These are phyloP conservation scores for Kradibia gibbosae DNA, from an alignment of 1,140 invertebrate genomes.

Conservation along the genomic window DNA sequence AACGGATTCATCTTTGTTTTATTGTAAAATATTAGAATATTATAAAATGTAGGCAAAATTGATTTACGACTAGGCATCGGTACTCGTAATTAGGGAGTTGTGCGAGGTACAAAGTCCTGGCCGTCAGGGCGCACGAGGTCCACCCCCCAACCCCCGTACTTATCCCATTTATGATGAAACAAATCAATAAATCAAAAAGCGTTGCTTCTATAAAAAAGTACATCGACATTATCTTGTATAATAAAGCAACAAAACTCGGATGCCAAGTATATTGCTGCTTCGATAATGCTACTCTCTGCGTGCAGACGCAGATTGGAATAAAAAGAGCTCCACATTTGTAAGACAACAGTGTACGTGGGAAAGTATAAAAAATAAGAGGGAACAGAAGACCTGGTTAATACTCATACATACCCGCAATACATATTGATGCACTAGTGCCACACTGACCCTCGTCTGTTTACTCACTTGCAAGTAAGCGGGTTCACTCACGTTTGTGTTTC, in stretches of 20 bases:
- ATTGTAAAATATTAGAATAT: conserved; percentile 30
- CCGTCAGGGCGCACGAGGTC: conserved; percentile 72
- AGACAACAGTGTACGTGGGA: neutral
- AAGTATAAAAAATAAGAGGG: neutral
- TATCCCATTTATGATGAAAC: conserved; percentile 58
- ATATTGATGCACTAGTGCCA: too few species aligned
- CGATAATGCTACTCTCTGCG: conserved; percentile 36
- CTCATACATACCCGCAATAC: too few species aligned
- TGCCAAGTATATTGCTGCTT: conserved; percentile 46
- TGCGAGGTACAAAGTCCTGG: conserved; percentile 74
- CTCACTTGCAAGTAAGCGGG: too few species aligned
- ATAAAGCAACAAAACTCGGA: conserved; percentile 50
- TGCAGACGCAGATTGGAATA: conserved; percentile 21
- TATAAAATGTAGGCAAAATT: neutral
- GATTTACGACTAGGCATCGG: conserved; percentile 68
- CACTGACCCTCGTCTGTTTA: too few species aligned
- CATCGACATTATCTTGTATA: conserved; percentile 42
- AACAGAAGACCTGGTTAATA: neutral
- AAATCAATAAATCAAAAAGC: conserved; percentile 49
- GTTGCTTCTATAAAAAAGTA: conserved; percentile 43
- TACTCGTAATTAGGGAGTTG: conserved; percentile 75
- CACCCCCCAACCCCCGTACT: conserved; percentile 72
- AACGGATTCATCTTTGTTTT: neutral
- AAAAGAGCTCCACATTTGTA: conserved; percentile 7
- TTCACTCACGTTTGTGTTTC: too few species aligned